A percentile compares a stretch with the other conserved stretches of the same genome.
These are phyloP conservation scores for Pasiphila rectangulata DNA, from an alignment of 2,888 invertebrate genomes.

Conservation along the genomic window DNA sequence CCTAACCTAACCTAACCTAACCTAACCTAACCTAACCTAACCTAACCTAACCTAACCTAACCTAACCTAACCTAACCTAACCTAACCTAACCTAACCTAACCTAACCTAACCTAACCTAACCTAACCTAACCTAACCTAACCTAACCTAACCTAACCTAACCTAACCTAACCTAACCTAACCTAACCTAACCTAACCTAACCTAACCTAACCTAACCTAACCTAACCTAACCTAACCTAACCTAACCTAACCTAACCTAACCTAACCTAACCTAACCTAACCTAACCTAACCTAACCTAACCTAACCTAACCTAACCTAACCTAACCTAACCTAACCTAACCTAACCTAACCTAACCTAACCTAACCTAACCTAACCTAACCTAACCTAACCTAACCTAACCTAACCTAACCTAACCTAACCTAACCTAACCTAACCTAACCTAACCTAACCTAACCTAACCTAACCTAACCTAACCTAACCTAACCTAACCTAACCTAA, in stretches of 20 bases:
- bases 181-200: too few species aligned
- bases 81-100: constrained; percentile 26
- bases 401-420: constrained; percentile 22
- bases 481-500: constrained; percentile 23
- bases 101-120: constrained; percentile 28
- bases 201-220: too few species aligned
- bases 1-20: too few species aligned
- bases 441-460: constrained; percentile 22
- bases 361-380: constrained; percentile 25
- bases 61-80: constrained; percentile 26
- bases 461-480: constrained; percentile 23
- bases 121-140: constrained; percentile 26
- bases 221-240: too few species aligned
- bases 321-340: constrained; percentile 27
- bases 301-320: constrained; percentile 28
- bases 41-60: constrained; percentile 21
- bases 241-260: constrained; percentile 29
- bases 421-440: constrained; percentile 20
- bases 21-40: too few species aligned
- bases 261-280: constrained; percentile 31
- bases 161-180: too few species aligned
- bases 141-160: constrained; percentile 25
- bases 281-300: constrained; percentile 28
- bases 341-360: constrained; percentile 25
- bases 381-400: constrained; percentile 23